phyloP scores from a whole-genome alignment of 2,888 invertebrate genomes.

The Epinotia demarniana region DNA sequence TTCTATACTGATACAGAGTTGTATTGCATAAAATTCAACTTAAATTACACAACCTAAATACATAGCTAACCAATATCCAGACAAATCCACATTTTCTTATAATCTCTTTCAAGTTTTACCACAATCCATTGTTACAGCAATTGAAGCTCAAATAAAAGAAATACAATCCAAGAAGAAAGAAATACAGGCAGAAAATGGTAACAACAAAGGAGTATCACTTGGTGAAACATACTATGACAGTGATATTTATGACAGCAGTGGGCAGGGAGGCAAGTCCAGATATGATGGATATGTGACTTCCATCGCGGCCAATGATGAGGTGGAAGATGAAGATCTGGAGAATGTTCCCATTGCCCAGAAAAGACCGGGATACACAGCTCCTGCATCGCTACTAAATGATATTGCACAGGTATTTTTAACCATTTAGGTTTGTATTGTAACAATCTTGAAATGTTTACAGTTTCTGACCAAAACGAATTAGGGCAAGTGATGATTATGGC shows the following conservation, averaged over 20 bases:
- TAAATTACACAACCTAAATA: background rate
- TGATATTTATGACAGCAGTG: slow-evolving; percentile 94
- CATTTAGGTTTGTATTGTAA: background rate
- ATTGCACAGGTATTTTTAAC: slow-evolving; percentile 89
- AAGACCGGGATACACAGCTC: slow-evolving; percentile 92
- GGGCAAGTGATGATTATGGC: no score
- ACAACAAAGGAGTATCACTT: slow-evolving; percentile 93
- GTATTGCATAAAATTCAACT: background rate
- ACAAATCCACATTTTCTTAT: background rate
- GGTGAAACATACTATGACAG: slow-evolving; percentile 96
- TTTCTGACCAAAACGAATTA: no score
- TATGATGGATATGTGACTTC: slow-evolving; percentile 98
- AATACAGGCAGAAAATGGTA: slow-evolving; percentile 85
- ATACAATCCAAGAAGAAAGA: slow-evolving; percentile 95
- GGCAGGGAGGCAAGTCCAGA: slow-evolving; percentile 88
- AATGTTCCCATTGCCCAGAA: slow-evolving; percentile 89
- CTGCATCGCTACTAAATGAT: slow-evolving; percentile 95
- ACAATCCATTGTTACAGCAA: slow-evolving; percentile 86
- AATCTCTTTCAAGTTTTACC: background rate
- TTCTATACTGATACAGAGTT: background rate
- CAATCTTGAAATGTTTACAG: no score
- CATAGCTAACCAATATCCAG: background rate
- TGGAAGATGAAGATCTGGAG: slow-evolving; percentile 96
- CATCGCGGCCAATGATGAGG: slow-evolving; percentile 98
- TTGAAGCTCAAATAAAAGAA: slow-evolving; percentile 97